Evolutionary conservation across 1,140 invertebrate genomes (phyloP).

Genomic region (Drosophila navojoa): DNA sequence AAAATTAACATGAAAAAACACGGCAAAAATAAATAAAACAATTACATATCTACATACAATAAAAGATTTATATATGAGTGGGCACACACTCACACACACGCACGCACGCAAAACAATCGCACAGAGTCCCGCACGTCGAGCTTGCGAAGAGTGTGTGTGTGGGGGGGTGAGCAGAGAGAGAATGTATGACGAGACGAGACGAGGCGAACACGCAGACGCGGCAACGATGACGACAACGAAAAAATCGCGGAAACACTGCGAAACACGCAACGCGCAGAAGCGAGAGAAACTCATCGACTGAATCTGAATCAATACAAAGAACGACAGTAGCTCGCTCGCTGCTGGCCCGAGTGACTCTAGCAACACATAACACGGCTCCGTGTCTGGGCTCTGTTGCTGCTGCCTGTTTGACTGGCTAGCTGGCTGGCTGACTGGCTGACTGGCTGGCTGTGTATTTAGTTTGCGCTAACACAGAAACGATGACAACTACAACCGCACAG

Average conservation of each 20-base stretch:
- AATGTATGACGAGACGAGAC: background rate
- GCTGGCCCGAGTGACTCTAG: constrained; percentile 37
- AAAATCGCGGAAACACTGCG: constrained; percentile 80
- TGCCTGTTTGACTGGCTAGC: constrained; percentile 32
- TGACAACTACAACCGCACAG: constrained; percentile 33
- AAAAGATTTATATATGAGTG: constrained; percentile 15
- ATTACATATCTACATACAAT: constrained; percentile 41
- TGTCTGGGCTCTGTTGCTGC: constrained; percentile 28
- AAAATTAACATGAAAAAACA: constrained; percentile 21
- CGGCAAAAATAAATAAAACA: constrained; percentile 34
- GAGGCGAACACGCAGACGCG: constrained; percentile 22
- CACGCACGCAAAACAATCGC: constrained; percentile 33
- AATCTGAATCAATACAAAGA: constrained; percentile 77
- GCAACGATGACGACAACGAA: constrained; percentile 74
- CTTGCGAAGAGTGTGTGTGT: constrained; percentile 24
- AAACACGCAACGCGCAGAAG: constrained; percentile 83
- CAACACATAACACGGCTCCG: constrained; percentile 6
- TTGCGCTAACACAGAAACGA: constrained; percentile 52
- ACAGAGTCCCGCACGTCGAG: constrained; percentile 33
- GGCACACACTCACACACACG: constrained; percentile 11
- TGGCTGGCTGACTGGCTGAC: constrained; percentile 27
- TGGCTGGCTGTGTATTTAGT: constrained; percentile 34
- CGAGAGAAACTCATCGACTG: constrained; percentile 83
- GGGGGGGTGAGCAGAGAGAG: background rate
- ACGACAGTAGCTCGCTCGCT: constrained; percentile 48